Evolutionary conservation across 1,140 invertebrate genomes (phyloP), one percentile per base, ranked within the genome.

Genomic region (Eueides isabella): DNA sequence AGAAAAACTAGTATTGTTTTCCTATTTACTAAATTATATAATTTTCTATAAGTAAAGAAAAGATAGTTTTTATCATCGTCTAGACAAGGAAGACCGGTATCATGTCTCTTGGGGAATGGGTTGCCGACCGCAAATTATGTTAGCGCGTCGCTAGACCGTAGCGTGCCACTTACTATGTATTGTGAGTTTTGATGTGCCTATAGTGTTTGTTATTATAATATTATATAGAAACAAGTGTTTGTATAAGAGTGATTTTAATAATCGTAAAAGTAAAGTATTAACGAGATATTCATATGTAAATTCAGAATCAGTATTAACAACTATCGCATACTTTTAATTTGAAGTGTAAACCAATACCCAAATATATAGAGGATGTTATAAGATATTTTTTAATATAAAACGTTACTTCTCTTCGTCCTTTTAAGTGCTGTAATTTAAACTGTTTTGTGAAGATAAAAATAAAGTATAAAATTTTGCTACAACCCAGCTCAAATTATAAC

Each of bases 51-150:
- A 19, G 4, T 23, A 55, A 55, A 26, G 4, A 55, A 55, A 1
- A 26, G 23, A 55, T 55, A 55, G 48, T 55, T 55, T 55, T 55
- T 55, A n/a, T 55, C 63, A 83, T 84, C 70, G 84, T 89, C 86
- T 88, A 87, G 85, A 87, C 87, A 67, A 83, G 84, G 79, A 86
- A 81, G 82, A 77, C 72, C 71, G 73, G 80, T 85, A 80, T 84
- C 71, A 70, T 82, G 72, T 83, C 83, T 81, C 84, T 65, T 73
- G 81, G 83, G 85, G 85, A 79, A 87, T 86, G 83, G 86, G 85
- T 87, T 86, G 87, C 83, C 82, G 85, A 87, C 85, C 87, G 88
- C 86, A 90, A 92, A 92, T 89, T 82, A 84, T 87, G 86, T 89
- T 89, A 85, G 81, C 76, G 73, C 79, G 73, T 80, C 80, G 79